These are phyloP conservation scores for Porites lobata DNA, from an alignment of 92 coral and sea anemone species.

Conservation along the genomic window DNA sequence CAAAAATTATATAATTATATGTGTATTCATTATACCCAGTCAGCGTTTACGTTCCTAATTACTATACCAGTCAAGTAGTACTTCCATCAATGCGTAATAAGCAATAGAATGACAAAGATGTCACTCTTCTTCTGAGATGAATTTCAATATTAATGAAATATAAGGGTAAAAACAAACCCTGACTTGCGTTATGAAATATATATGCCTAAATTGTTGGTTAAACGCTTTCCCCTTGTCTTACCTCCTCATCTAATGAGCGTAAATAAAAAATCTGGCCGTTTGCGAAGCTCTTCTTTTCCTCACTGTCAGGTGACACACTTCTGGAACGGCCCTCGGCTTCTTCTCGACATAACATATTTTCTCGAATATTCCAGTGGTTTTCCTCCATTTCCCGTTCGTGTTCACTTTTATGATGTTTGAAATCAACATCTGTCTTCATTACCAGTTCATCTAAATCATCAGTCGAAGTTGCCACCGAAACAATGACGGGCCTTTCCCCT, in stretches of 20 bases:
- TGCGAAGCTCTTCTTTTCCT: conserved; percentile 5
- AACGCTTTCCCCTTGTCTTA: not conserved
- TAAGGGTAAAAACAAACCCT: no score
- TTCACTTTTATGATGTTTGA: conserved; percentile 32
- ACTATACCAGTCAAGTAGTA: no score
- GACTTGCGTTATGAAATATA: no score
- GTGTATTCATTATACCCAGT: no score
- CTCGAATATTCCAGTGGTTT: conserved; percentile 74
- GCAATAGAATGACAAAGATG: no score
- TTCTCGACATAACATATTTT: conserved; percentile 69
- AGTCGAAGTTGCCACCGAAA: conserved; percentile 70
- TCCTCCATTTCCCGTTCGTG: conserved; percentile 32
- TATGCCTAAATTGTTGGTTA: no score
- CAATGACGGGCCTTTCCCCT: conserved; percentile 15
- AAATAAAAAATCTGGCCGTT: conserved; percentile 13
- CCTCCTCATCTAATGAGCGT: conserved; percentile 44
- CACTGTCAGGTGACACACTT: conserved; percentile 57
- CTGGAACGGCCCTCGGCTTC: conserved; percentile 77
- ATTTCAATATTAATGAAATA: no score
- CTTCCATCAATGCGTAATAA: no score
- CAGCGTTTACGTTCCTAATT: no score
- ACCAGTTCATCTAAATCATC: conserved; percentile 61
- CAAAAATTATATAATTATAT: no score
- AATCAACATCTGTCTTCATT: conserved; percentile 27
- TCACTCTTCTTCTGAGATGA: no score